A percentile compares a stretch with the other conserved stretches of the same genome.
These are phyloP conservation scores for Rhynchonycteris naso DNA, from an alignment of 2,797 vertebrate genomes.

Conservation along the genomic window DNA sequence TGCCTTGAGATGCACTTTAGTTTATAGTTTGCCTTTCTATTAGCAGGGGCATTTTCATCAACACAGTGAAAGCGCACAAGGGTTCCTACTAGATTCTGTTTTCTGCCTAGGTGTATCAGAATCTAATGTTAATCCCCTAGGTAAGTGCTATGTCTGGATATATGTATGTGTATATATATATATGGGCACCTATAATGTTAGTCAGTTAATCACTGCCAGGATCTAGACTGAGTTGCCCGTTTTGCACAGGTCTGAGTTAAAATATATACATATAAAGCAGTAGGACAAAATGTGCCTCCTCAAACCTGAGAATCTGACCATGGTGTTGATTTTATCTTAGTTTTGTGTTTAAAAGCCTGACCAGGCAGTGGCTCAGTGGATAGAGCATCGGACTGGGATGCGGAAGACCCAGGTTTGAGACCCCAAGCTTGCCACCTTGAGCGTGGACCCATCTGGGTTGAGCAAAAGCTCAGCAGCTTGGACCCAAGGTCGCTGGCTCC, in stretches of 20 bases:
- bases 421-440: too few relatives aligned
- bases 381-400: too few relatives aligned
- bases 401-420: too few relatives aligned
- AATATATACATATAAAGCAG: constrained; percentile 66
- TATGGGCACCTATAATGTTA: constrained; percentile 63
- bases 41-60: constrained; percentile 50
- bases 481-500: too few relatives aligned
- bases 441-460: too few relatives aligned
- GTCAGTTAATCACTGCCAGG: constrained; percentile 91
- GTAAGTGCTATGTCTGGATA: constrained; percentile 85
- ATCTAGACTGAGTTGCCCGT: constrained; percentile 85
- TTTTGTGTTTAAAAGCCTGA: neutral
- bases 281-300: constrained; percentile 60
- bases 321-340: neutral
- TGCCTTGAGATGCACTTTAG: constrained; percentile 55
- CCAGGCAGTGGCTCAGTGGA: too few relatives aligned
- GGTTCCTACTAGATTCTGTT: neutral
- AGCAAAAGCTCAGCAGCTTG: too few relatives aligned
- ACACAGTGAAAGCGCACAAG: constrained; percentile 40
- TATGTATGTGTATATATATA: constrained; percentile 41
- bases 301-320: constrained; percentile 60
- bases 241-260: constrained; percentile 79
- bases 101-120: neutral
- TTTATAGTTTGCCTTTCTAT: constrained; percentile 41
- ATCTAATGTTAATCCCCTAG: constrained; percentile 84